phyloP scores from a whole-genome alignment of 2,888 invertebrate species.

The Myathropa florea region DNA sequence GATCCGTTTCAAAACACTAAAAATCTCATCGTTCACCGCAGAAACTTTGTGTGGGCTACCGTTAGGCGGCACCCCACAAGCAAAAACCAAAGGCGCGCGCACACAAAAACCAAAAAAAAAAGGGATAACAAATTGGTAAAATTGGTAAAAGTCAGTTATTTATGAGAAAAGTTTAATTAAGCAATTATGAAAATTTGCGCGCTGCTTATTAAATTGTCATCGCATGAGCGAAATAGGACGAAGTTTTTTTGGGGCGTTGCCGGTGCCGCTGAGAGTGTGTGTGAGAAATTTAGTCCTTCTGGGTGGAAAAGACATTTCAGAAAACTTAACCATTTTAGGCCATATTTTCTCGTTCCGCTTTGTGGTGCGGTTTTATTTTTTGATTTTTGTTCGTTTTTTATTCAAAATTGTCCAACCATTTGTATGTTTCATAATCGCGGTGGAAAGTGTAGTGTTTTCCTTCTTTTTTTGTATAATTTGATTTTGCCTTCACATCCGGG shows the following conservation, averaged over 20 bases:
- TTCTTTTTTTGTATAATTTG: background rate
- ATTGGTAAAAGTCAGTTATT: slow-evolving; percentile 65
- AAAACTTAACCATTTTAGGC: background rate
- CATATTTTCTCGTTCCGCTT: background rate
- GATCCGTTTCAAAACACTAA: slow-evolving; percentile 27
- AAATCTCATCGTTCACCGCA: slow-evolving; percentile 10
- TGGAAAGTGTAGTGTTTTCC: too few relatives aligned
- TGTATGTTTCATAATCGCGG: too few relatives aligned
- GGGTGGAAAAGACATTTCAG: too few relatives aligned
- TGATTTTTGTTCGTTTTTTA: background rate
- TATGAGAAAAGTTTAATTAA: slow-evolving; percentile 71
- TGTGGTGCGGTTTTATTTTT: background rate
- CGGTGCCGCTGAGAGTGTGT: background rate
- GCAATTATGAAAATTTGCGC: slow-evolving; percentile 66
- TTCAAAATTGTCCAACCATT: background rate
- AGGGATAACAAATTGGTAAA: slow-evolving; percentile 65
- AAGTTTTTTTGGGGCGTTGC: background rate
- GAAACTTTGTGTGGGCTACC: background rate
- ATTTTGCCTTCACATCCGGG: background rate
- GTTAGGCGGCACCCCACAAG: background rate
- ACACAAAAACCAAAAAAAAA: slow-evolving; percentile 17
- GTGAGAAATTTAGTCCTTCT: slow-evolving; percentile 1
- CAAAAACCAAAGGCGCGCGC: background rate
- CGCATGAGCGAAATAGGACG: slow-evolving; percentile 51
- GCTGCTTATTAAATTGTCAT: slow-evolving; percentile 68